Base-by-base conservation (phyloP, 2,888 invertebrate species). In the Lycia hirtaria region DNA sequence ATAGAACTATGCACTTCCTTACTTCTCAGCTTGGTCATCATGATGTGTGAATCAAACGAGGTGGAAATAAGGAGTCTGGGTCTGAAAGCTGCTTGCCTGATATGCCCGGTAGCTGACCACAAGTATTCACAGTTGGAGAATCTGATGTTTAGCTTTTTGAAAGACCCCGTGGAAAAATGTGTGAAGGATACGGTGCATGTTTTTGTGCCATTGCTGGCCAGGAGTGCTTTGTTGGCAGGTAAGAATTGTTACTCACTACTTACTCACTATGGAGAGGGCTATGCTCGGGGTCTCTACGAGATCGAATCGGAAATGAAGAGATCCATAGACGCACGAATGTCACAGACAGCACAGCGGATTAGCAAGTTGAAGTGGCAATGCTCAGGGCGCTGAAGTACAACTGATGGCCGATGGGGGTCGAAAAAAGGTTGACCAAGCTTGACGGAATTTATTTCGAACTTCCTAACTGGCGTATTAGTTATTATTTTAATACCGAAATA, bases 1-100 rank as follows among this genome's bases (percentile, higher is more conserved):
- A 75, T 92, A 62, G 92, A 92, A 45, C 72, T 92, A 0, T 90
- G 92, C 76, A 88, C 90, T 2, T 92, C 92, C 0, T 68, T 92
- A 14, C 72, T 92, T 9, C 83, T 92, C 7, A 92, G 92, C 59
- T 70, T 92, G 17, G 89, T 91, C 0, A 56, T 85, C 24, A 75
- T 92, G 7, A 92, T 92, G 92, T 92, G 92, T 33, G 92, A 92
- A 56, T 89, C 91, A 0, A 87, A 83, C 45, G 92, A 92, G 64
- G 58, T 75, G 0, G 89, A 90, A 49, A 85, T 92, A 9, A 71
- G 92, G 30, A 68, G 75, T 26, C 67, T 91, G 4, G 92, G 92
- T 0, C 67, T 92, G 0, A 88, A 87, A 54, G 77, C 91, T 0
- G 89, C 90, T 1, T 88, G 88, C 53, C 65, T 92, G 0, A 82